phyloP scores from a whole-genome alignment of 2,113 vertebrate genomes.

The Cyprinodon variegatus region DNA sequence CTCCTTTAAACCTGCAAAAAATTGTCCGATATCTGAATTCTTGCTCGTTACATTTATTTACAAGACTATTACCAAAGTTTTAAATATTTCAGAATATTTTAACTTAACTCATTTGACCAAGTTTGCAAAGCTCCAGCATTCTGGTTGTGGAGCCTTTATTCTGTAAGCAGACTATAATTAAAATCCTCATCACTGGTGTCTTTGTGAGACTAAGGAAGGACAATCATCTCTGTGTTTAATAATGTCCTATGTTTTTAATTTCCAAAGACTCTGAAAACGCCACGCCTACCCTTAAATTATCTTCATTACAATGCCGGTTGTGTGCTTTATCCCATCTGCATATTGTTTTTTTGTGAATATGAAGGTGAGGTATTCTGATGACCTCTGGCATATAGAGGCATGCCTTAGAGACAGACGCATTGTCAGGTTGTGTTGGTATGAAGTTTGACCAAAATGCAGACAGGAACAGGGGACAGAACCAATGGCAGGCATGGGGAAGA shows the following conservation, averaged over 20 bases:
- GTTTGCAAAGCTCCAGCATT: neutral
- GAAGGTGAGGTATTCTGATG: constrained; percentile 21
- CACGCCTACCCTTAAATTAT: constrained; percentile 42
- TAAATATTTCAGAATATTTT: neutral
- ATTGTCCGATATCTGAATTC: neutral
- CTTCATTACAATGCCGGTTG: constrained; percentile 21
- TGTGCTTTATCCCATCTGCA: constrained; percentile 35
- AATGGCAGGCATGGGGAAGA: too few species aligned
- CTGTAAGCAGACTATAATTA: constrained; percentile 4
- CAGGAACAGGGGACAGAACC: too few species aligned
- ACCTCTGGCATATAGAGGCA: constrained; percentile 39
- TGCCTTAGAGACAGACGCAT: neutral
- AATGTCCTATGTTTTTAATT: constrained; percentile 53
- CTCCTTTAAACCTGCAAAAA: neutral
- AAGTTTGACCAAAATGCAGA: too few species aligned
- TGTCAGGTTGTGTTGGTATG: neutral
- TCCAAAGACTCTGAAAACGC: constrained; percentile 54
- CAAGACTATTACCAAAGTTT: neutral
- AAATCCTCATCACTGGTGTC: constrained; percentile 1
- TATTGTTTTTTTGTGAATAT: constrained; percentile 39
- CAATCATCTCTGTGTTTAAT: constrained; percentile 31
- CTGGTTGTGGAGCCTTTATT: neutral
- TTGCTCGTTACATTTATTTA: neutral
- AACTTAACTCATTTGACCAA: neutral
- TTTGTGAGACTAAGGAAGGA: constrained; percentile 29